Evolutionary conservation across 2,797 vertebrate genomes (phyloP).

Genomic region (Mus caroli): DNA sequence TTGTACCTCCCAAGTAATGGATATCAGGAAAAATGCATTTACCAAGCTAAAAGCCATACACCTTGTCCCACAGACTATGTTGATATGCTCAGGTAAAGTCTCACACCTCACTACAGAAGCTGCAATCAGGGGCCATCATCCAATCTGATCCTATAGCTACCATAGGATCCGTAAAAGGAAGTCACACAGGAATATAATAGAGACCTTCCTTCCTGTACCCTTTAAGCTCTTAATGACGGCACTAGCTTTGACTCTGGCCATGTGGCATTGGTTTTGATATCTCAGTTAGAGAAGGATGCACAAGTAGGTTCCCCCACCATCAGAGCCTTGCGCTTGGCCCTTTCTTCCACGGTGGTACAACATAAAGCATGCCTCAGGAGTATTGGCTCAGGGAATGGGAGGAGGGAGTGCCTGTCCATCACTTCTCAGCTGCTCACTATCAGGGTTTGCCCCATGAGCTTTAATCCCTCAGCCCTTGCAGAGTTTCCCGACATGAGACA

Average conservation of each 20-base stretch:
- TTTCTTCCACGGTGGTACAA: background rate
- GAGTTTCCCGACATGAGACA: background rate
- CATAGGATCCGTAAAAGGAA: background rate
- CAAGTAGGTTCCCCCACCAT: background rate
- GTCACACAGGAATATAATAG: background rate
- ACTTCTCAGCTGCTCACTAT: background rate
- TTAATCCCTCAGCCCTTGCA: background rate
- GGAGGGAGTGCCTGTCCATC: background rate
- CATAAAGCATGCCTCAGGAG: background rate
- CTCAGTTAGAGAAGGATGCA: background rate
- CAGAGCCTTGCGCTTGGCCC: background rate
- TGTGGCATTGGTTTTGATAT: background rate
- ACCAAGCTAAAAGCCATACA: background rate
- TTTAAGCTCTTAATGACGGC: background rate
- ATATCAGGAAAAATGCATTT: background rate
- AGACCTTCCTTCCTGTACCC: background rate
- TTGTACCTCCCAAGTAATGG: background rate
- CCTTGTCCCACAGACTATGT: background rate
- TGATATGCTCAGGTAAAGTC: background rate
- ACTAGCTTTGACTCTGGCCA: background rate
- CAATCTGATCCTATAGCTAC: background rate
- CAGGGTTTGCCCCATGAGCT: background rate
- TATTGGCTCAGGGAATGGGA: background rate
- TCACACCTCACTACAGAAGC: background rate
- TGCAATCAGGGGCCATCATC: background rate